These are phyloP conservation scores for Oncorhynchus tshawytscha DNA, from an alignment of 2,113 vertebrate genomes.

Conservation along the genomic window DNA sequence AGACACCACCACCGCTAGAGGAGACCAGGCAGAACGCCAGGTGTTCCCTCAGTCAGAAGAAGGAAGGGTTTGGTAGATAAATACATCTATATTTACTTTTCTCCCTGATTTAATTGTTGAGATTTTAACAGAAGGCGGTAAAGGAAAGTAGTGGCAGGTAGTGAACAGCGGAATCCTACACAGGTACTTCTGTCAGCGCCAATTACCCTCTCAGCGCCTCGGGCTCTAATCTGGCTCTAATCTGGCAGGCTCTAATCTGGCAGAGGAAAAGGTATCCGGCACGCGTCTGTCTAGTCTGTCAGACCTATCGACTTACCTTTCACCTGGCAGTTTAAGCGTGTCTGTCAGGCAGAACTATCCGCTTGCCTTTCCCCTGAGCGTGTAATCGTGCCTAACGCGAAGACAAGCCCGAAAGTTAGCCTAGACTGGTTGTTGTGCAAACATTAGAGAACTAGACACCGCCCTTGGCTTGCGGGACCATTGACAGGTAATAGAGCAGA, in stretches of 20 bases:
- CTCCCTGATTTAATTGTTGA: constrained; percentile 29
- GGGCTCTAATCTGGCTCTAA: constrained; percentile 8
- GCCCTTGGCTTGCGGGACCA: constrained; percentile 39
- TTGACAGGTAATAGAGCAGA: constrained; percentile 87
- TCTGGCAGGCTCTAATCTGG: constrained; percentile 12
- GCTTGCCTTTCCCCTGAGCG: constrained; percentile 55
- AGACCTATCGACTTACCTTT: constrained; percentile 72
- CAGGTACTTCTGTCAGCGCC: constrained; percentile 25
- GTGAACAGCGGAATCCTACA: constrained; percentile 18
- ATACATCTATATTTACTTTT: constrained; percentile 13
- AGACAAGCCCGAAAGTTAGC: constrained; percentile 51
- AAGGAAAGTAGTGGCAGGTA: constrained; percentile 2
- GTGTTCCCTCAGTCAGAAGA: neutral
- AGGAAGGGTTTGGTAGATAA: neutral
- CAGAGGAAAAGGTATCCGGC: neutral
- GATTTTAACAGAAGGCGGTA: constrained; percentile 19
- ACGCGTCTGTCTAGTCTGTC: constrained; percentile 13
- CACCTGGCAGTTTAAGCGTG: constrained; percentile 12
- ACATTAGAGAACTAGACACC: constrained; percentile 50
- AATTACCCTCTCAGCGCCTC: constrained; percentile 17
- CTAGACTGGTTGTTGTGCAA: constrained; percentile 65
- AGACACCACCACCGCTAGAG: constrained; percentile 12
- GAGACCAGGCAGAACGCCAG: neutral
- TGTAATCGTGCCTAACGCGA: constrained; percentile 48
- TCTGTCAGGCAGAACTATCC: constrained; percentile 25